phyloP scores from a whole-genome alignment of 2,888 invertebrate species.

The Leptopilina myrica region DNA sequence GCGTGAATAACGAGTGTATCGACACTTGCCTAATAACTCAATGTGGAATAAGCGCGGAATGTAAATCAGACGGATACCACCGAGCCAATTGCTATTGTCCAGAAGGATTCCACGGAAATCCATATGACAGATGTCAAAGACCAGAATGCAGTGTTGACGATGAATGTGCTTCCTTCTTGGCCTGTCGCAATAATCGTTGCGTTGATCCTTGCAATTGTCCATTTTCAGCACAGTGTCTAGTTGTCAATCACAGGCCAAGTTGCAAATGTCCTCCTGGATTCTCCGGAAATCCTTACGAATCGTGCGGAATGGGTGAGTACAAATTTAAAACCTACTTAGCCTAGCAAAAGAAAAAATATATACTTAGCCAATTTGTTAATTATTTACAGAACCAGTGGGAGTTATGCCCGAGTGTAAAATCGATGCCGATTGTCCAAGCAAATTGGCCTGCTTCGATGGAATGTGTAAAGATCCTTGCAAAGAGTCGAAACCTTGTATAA shows the following conservation, averaged over 20 bases:
- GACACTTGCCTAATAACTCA: conserved; percentile 88
- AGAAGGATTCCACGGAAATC: conserved; percentile 87
- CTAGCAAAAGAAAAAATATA: too few relatives aligned
- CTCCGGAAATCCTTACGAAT: conserved; percentile 85
- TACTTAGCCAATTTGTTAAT: conserved; percentile 11
- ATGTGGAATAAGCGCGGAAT: conserved; percentile 89
- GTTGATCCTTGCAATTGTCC: conserved; percentile 92
- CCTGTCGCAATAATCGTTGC: conserved; percentile 88
- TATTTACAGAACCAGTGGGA: conserved; percentile 77
- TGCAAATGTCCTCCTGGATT: conserved; percentile 92
- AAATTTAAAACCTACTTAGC: too few relatives aligned
- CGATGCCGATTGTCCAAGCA: conserved; percentile 92
- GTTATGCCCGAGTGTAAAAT: conserved; percentile 83
- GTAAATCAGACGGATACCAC: conserved; percentile 86
- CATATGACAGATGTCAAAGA: conserved; percentile 86
- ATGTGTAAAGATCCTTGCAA: conserved; percentile 89
- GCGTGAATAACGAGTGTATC: conserved; percentile 88
- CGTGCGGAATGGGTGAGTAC: conserved; percentile 80
- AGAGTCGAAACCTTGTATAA: conserved; percentile 87
- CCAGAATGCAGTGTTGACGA: conserved; percentile 87
- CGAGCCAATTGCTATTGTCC: conserved; percentile 88
- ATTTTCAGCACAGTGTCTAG: conserved; percentile 86
- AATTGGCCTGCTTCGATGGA: conserved; percentile 88
- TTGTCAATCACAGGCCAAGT: conserved; percentile 85
- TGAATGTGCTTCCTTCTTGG: conserved; percentile 88